Base-by-base conservation (phyloP, 2,797 vertebrate genomes). In the Urophycis tenuis region DNA sequence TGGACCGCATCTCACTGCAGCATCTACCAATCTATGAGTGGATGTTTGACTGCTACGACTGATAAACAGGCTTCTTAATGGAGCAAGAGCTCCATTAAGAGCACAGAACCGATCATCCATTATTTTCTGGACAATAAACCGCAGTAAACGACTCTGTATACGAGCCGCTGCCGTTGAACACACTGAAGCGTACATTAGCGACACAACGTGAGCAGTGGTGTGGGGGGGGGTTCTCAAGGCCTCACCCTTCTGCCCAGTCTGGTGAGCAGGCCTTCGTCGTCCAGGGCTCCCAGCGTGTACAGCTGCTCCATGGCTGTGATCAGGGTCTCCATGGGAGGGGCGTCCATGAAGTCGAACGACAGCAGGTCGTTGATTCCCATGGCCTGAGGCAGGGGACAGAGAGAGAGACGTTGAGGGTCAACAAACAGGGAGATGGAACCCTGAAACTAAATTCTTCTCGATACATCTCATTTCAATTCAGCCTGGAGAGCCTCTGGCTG, bases 241-340 rank as follows among this genome's bases (percentile, higher is more conserved):
- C 94, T 83, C 91, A 99, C 98, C 94, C 98, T 93, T 80, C 98
- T 93, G 0, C 98, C 98, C 2, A 99, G 89, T 0, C 98, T 94
- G 2, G 98, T 99, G 70, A 99, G 96, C 72, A 99, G 88, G 0
- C 98, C 98, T 84, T 99, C 98, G 0, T 99, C 96, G 1, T 99
- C 98, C 91, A 99, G 90, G 36, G 98, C 96, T 74, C 97, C 98
- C 84, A 99, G 92, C 0, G 96, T 99, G 88, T 99, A 99, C 3
- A 99, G 93, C 87, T 99, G 97, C 88, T 99, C 98, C 98, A 99
- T 99, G 84, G 98, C 97, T 2, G 98, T 99, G 89, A 99, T 99
- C 35, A 99, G 92, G 0, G 97, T 99, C 89, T 99, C 98, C 96
- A 99, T 99, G 0, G 98, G 98, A 0, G 98, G 97, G 64, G 97